phyloP scores from a whole-genome alignment of 1,140 invertebrate genomes.

The Drosophila jambulina region DNA sequence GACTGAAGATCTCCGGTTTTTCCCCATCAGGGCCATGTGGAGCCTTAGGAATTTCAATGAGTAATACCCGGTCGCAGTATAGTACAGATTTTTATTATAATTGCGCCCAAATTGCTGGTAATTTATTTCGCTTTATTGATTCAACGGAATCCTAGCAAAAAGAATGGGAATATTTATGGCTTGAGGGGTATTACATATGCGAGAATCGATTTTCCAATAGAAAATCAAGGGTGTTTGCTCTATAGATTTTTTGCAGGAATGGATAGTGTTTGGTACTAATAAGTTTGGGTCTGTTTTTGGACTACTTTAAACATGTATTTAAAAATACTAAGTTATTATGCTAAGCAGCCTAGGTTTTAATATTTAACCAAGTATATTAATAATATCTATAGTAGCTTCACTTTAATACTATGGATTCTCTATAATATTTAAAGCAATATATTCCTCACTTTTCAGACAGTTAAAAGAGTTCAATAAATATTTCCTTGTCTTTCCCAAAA shows the following conservation, averaged over 20 bases:
- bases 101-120: conserved; percentile 26
- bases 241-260: background rate
- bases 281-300: background rate
- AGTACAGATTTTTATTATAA: conserved; percentile 30
- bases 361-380: too few relatives aligned
- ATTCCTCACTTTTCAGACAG: background rate
- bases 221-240: background rate
- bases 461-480: background rate
- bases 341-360: background rate
- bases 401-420: background rate
- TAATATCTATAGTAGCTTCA: background rate
- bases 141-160: conserved; percentile 9
- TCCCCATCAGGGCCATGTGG: conserved; percentile 57
- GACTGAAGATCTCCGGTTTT: conserved; percentile 37
- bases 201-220: background rate
- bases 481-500: background rate
- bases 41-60: conserved; percentile 34
- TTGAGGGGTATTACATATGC: conserved; percentile 5
- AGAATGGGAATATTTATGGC: conserved; percentile 15
- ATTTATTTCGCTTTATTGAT: conserved; percentile 27
- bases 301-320: background rate
- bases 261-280: background rate
- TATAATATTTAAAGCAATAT: background rate
- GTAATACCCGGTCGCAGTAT: conserved; percentile 18
- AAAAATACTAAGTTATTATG: background rate